phyloP scores from a whole-genome alignment of 2,888 invertebrate species.

The Scotopteryx bipunctaria region DNA sequence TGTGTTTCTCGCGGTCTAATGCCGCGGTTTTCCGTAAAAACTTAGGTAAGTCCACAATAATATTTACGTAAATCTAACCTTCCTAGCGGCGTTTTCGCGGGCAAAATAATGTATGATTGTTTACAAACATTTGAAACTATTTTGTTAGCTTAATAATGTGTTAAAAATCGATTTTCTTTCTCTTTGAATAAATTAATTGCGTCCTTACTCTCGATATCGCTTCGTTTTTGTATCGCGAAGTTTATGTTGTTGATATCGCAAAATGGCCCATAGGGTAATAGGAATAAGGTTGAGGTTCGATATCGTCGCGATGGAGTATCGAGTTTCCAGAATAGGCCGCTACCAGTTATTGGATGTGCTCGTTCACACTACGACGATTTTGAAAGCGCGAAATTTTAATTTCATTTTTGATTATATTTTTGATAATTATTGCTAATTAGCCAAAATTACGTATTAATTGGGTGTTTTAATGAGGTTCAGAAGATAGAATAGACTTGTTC shows the following conservation, averaged over 20 bases:
- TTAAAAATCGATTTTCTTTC: slow-evolving; percentile 43
- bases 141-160: slow-evolving; percentile 21
- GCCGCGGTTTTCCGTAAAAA: slow-evolving; percentile 22
- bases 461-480: not conserved
- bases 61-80: slow-evolving; percentile 46
- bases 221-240: slow-evolving; percentile 45
- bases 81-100: slow-evolving; percentile 54
- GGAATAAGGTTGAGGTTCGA: slow-evolving; percentile 50
- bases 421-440: not conserved
- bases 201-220: slow-evolving; percentile 64
- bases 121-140: slow-evolving; percentile 39
- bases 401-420: not conserved
- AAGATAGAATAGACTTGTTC: not conserved
- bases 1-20: not conserved
- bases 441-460: not conserved
- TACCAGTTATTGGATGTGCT: slow-evolving; percentile 56
- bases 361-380: slow-evolving; percentile 36
- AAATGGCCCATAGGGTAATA: slow-evolving; percentile 46
- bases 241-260: slow-evolving; percentile 42
- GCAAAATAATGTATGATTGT: slow-evolving; percentile 43
- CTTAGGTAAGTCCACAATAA: slow-evolving; percentile 43
- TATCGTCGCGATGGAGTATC: slow-evolving; percentile 38
- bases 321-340: slow-evolving; percentile 60
- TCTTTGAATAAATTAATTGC: slow-evolving; percentile 54
- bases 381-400: not conserved